Percentiles rank a stretch among this genome's conserved stretches.
Conservation (phyloP, 1,140 invertebrate genomes). For the Trinorchestia longiramus region DNA sequence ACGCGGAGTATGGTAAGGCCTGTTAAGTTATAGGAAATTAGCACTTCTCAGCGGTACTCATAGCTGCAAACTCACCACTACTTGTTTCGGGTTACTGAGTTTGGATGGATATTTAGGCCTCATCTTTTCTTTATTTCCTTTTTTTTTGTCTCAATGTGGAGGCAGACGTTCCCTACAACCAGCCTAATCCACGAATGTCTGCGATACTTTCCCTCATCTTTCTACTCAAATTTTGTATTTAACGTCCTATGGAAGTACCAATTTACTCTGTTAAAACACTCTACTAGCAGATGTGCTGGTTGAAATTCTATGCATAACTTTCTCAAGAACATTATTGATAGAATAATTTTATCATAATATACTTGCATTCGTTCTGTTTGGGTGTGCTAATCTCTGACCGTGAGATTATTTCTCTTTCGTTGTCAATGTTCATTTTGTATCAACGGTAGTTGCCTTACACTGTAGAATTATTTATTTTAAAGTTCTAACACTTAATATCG, state of each 20-base stretch:
- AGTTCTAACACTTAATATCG: not conserved
- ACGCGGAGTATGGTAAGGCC: not conserved
- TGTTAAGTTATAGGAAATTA: too few relatives aligned
- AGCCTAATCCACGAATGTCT: too few relatives aligned
- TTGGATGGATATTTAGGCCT: too few relatives aligned
- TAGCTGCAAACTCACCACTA: not conserved
- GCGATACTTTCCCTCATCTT: too few relatives aligned
- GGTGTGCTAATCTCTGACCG: too few relatives aligned
- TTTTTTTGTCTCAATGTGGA: too few relatives aligned
- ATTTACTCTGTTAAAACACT: too few relatives aligned
- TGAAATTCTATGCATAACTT: not conserved
- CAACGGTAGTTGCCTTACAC: not conserved
- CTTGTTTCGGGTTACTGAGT: not conserved
- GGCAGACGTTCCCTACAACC: too few relatives aligned
- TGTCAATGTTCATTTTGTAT: not conserved
- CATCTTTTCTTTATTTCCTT: too few relatives aligned
- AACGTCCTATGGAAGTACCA: not conserved
- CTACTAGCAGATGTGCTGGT: not conserved
- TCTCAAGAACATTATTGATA: not conserved
- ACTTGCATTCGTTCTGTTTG: too few relatives aligned
- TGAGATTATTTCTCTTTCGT: not conserved
- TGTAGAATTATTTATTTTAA: not conserved
- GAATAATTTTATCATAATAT: not conserved
- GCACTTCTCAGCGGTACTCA: too few relatives aligned
- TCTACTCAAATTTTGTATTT: not conserved